Evolutionary conservation across 2,797 vertebrate species (phyloP).

Genomic region (Eremophila alpestris): DNA sequence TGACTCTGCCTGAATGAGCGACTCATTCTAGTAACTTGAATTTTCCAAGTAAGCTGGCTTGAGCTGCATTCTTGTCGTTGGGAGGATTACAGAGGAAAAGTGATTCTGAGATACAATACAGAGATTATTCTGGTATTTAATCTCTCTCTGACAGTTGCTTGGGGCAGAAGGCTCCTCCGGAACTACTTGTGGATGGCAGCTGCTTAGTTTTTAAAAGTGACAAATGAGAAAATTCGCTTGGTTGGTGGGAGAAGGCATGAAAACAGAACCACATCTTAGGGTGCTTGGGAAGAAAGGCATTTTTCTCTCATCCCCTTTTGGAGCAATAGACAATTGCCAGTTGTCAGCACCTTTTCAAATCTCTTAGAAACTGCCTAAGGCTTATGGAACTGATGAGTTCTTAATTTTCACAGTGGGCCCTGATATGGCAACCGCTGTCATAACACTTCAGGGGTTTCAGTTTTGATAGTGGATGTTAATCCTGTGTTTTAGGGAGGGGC

Average conservation of each 20-base stretch:
- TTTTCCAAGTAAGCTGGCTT: not conserved
- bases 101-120: not conserved
- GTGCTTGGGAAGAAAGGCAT: not conserved
- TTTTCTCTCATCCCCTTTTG: conserved; percentile 17
- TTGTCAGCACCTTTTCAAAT: conserved; percentile 50
- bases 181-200: not conserved
- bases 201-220: not conserved
- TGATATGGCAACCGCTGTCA: not conserved
- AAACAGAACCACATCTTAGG: not conserved
- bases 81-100: not conserved
- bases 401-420: not conserved
- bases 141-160: not conserved
- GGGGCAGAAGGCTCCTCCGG: not conserved
- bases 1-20: not conserved
- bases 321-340: not conserved
- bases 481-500: not conserved
- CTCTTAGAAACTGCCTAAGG: conserved; percentile 25
- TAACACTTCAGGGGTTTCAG: not conserved
- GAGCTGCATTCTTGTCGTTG: not conserved
- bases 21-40: not conserved
- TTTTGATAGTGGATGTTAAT: not conserved
- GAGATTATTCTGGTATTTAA: not conserved
- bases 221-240: not conserved
- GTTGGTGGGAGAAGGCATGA: not conserved
- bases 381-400: conserved; percentile 21